A percentile compares a stretch with the other conserved stretches of the same genome.
Evolutionary conservation across 2,888 invertebrate genomes (phyloP).

Genomic region (Oeneis ivallda): DNA sequence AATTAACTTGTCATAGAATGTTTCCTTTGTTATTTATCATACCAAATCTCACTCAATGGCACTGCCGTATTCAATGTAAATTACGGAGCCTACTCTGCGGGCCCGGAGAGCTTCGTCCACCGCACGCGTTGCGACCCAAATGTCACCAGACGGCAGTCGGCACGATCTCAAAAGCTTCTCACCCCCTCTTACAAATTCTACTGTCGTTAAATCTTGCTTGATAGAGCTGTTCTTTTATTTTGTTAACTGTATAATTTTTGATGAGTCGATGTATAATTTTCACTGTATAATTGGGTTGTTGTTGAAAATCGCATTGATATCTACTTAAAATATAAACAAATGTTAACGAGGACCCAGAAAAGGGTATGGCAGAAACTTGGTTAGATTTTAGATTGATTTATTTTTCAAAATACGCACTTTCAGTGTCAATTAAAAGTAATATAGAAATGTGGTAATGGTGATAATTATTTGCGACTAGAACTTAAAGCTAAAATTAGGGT

Average conservation of each 20-base stretch:
- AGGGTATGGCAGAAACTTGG: too few relatives aligned
- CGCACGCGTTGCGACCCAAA: conserved; percentile 33
- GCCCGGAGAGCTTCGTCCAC: conserved; percentile 14
- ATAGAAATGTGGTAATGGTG: too few relatives aligned
- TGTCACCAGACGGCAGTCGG: conserved; percentile 33
- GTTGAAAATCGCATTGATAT: too few relatives aligned
- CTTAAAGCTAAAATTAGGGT: too few relatives aligned
- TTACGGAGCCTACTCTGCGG: background rate
- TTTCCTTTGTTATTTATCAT: background rate
- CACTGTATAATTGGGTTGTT: too few relatives aligned
- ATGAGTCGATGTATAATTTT: background rate
- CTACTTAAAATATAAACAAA: too few relatives aligned
- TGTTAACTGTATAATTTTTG: background rate
- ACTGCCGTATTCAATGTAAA: background rate
- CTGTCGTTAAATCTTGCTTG: conserved; percentile 29
- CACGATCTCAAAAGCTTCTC: conserved; percentile 36
- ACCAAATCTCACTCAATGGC: conserved; percentile 4
- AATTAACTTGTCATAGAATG: too few relatives aligned
- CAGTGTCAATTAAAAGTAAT: too few relatives aligned
- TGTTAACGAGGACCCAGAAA: too few relatives aligned
- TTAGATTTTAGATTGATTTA: background rate
- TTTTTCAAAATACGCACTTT: too few relatives aligned
- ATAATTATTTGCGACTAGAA: too few relatives aligned
- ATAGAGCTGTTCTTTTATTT: conserved; percentile 22
- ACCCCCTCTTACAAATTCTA: conserved; percentile 26